Percentiles rank a stretch among this genome's conserved stretches.
These are phyloP conservation scores for Petrocephalus schoutedeni DNA, from an alignment of 2,797 vertebrate species.

Conservation along the genomic window DNA sequence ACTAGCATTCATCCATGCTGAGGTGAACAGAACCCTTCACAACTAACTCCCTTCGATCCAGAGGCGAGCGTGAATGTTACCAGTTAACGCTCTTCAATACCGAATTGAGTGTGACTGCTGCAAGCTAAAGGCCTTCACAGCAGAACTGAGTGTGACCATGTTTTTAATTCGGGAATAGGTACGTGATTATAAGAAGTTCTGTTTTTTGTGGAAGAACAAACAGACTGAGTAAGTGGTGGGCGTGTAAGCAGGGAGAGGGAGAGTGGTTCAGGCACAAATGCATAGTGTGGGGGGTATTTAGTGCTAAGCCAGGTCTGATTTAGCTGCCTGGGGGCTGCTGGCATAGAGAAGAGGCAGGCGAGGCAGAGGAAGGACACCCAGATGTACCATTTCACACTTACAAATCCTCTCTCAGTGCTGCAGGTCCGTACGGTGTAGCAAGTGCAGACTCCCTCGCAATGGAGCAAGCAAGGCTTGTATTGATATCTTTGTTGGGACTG, in stretches of 20 bases:
- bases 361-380: conserved; percentile 36
- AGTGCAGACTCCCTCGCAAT: no score
- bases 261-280: background rate
- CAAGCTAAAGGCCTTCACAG: background rate
- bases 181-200: background rate
- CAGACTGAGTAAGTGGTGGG: background rate
- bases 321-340: background rate
- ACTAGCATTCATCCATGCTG: background rate
- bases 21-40: background rate
- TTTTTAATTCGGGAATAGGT: background rate
- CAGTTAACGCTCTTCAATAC: no score
- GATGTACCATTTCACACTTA: background rate
- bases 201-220: background rate
- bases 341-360: conserved; percentile 22
- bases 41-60: no score
- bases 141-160: background rate
- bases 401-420: background rate
- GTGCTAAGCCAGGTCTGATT: background rate
- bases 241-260: background rate
- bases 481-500: no score
- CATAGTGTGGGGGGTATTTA: background rate
- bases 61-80: no score
- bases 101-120: no score
- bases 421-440: no score
- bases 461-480: no score